Percentiles rank a stretch among this genome's conserved stretches.
Evolutionary conservation across 2,888 invertebrate species (phyloP).

Genomic region (Stictocephala bisonia): DNA sequence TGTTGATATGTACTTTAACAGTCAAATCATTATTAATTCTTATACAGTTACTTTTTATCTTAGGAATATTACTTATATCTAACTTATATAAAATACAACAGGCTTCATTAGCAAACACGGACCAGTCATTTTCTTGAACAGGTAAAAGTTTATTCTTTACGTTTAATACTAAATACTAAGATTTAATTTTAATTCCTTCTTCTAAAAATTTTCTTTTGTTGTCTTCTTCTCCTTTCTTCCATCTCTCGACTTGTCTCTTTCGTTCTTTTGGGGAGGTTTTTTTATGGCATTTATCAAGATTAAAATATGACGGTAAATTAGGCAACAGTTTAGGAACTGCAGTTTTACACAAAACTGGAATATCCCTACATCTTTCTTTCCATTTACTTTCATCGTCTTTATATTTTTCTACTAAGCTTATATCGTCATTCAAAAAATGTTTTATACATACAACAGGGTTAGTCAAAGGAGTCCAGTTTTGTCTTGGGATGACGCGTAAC

Average conservation of each 20-base stretch:
- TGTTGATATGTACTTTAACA: background rate
- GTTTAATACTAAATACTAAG: too few species aligned
- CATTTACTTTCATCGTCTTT: slow-evolving; percentile 1
- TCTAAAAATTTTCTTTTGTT: too few species aligned
- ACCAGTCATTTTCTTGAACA: background rate
- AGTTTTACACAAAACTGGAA: background rate
- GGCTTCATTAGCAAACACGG: background rate
- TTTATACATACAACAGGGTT: slow-evolving; percentile 5
- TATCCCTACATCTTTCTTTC: background rate
- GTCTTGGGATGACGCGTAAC: background rate
- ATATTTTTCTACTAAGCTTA: background rate
- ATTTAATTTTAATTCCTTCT: too few species aligned
- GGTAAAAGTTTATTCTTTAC: too few species aligned
- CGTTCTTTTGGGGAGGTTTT: too few species aligned
- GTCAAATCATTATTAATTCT: background rate
- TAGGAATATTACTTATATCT: background rate
- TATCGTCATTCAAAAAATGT: slow-evolving; percentile 7
- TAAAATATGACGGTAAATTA: slow-evolving; percentile 1
- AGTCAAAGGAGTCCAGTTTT: background rate
- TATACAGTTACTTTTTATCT: background rate
- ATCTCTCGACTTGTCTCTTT: too few species aligned
- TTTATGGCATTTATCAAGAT: too few species aligned
- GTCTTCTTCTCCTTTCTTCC: too few species aligned
- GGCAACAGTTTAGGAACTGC: background rate
- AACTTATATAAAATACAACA: background rate